Conservation (phyloP, 2,797 vertebrate species). For the Poeciliopsis presidionis region DNA sequence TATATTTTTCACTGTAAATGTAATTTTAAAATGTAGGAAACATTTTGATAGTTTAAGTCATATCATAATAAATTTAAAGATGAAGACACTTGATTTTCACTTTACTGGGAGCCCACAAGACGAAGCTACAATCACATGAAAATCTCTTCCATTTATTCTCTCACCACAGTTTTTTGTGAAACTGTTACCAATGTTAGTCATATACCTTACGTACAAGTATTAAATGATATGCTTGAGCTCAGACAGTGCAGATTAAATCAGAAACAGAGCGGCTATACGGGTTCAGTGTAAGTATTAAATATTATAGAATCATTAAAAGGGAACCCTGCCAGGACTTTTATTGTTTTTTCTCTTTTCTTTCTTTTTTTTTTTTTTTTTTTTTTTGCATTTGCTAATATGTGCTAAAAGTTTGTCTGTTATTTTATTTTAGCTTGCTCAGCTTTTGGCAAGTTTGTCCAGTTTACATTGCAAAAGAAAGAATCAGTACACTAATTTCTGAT, state of each 20-base stretch:
- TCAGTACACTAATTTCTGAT: background rate
- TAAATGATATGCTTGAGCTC: background rate
- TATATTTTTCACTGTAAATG: background rate
- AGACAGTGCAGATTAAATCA: background rate
- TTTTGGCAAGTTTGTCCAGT: background rate
- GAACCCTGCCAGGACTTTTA: background rate
- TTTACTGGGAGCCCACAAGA: background rate
- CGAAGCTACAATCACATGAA: background rate
- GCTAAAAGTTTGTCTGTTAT: background rate
- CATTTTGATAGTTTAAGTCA: background rate
- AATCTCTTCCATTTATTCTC: background rate
- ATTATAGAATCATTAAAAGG: background rate
- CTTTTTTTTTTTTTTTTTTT: too few species aligned
- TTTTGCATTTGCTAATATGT: background rate
- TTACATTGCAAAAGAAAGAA: background rate
- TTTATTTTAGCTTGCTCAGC: background rate
- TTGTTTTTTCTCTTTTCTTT: background rate
- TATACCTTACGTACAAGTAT: background rate
- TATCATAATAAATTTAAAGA: background rate
- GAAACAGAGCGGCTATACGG: background rate
- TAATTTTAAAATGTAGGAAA: background rate
- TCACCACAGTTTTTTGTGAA: background rate
- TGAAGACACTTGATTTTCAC: background rate
- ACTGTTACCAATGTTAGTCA: background rate
- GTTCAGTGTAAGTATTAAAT: background rate